Conservation (phyloP, 2,113 vertebrate genomes). For the Myotis brandtii region DNA sequence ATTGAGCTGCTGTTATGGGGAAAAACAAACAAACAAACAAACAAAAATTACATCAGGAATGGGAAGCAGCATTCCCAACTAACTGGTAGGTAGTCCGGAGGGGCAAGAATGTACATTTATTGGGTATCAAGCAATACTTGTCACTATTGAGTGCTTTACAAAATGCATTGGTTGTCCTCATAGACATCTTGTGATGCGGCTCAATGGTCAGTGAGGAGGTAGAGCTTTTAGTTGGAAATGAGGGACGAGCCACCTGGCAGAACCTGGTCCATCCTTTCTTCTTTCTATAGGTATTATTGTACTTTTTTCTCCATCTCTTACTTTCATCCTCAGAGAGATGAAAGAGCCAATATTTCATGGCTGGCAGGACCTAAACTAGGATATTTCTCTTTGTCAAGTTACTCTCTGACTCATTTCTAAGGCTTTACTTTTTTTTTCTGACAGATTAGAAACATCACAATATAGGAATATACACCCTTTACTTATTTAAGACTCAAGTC, state of each 20-base stretch:
- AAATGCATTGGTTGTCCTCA: not conserved
- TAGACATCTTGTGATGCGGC: not conserved
- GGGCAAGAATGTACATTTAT: not conserved
- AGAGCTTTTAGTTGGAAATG: not conserved
- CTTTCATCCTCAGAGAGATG: not conserved
- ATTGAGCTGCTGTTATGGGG: not conserved
- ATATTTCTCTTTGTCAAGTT: not conserved
- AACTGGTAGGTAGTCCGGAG: too few relatives aligned
- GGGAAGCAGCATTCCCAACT: not conserved
- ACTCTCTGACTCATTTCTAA: constrained; percentile 40
- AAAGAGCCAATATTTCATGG: not conserved
- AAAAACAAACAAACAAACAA: not conserved
- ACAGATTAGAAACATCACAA: not conserved
- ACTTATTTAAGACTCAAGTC: constrained; percentile 30
- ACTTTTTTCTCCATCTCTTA: not conserved
- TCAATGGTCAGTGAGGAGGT: not conserved
- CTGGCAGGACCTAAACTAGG: not conserved
- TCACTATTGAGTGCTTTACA: not conserved
- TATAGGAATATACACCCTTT: not conserved
- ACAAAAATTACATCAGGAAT: not conserved
- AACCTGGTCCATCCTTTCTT: not conserved
- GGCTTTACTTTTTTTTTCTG: not conserved
- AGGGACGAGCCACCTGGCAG: not conserved
- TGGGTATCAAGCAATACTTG: not conserved
- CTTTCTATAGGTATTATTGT: not conserved